Evolutionary conservation across 2,888 invertebrate genomes (phyloP), one percentile per base, ranked within the genome.

Genomic region (Pachliopta kotzebuea): DNA sequence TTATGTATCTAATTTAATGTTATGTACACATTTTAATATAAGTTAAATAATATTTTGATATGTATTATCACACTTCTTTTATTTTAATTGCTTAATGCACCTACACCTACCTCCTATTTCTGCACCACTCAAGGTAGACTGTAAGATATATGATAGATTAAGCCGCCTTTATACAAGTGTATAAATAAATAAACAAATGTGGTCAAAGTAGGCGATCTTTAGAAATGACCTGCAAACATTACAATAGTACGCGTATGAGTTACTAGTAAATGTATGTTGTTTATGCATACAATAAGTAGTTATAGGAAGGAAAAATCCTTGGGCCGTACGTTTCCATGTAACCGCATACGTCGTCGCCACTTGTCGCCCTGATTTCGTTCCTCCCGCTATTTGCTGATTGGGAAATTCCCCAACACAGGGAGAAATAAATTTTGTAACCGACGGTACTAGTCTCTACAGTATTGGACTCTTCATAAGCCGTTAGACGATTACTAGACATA

Each of bases 391-490:
- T 69, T 63, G 64, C 50, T 66, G 68, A 69, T 68, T 69, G 70
- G 69, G 58, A 71, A 74, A 72, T 74, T 71, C 70, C 72, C 65
- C 67, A 58, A 65, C 49, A 63, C 49, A 53, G 56, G 52, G 58
- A 66, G 66, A 69, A 72, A 68, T 68, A 62, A 68, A 69, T 70
- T 72, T 70, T 67, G 61, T 53, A 66, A 56, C 62, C 55, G 69
- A 66, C 64, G 9, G 11, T 11, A 37, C 11, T 7, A 21, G 1
- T 4, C 1, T 52, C 21, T 52, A 52, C 21, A 9, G 21, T 2
- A 18, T 52, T 52, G 8, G 21, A 8, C 14, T 14, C 37, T n/a
- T 20, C 49, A 8, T 49, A 20, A 20, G 20, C 49, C 49, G 49
- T 14, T 49, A 49, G 49, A 49, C 18, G n/a, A 49, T n/a, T 18